A percentile compares a stretch with the other conserved stretches of the same genome.
Evolutionary conservation across 2,797 vertebrate genomes (phyloP).

Genomic region (Phrynocephalus guinanensis): DNA sequence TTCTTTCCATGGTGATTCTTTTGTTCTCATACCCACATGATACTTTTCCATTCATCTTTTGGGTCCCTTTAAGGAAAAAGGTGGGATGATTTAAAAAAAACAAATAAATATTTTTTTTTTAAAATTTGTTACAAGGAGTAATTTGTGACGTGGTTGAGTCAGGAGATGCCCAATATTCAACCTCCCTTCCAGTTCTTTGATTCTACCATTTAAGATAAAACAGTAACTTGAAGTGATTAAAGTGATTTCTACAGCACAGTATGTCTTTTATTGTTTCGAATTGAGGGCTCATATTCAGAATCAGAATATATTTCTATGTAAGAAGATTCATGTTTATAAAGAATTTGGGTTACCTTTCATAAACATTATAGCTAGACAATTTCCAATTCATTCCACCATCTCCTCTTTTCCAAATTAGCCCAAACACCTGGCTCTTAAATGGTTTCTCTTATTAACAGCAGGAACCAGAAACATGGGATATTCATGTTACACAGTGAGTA

Average conservation of each 20-base stretch:
- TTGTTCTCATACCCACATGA: too few relatives aligned
- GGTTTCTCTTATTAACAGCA: neutral
- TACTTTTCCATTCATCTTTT: neutral
- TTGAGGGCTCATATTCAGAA: too few relatives aligned
- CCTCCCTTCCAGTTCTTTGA: neutral
- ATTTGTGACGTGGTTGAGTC: too few relatives aligned
- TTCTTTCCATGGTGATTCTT: neutral
- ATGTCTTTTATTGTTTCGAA: neutral
- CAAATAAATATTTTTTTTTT: too few relatives aligned
- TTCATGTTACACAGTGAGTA: constrained; percentile 36
- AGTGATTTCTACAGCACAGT: neutral
- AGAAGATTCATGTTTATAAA: neutral
- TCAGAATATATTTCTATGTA: neutral
- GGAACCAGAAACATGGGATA: neutral
- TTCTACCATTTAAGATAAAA: neutral
- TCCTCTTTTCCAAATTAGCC: neutral
- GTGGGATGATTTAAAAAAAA: too few relatives aligned
- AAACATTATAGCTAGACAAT: neutral
- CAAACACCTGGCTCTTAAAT: neutral
- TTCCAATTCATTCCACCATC: neutral
- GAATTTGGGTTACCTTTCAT: constrained; percentile 2
- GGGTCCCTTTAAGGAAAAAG: too few relatives aligned
- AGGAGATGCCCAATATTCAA: too few relatives aligned
- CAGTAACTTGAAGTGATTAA: neutral
- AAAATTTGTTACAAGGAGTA: too few relatives aligned